Evolutionary conservation across 2,797 vertebrate genomes (phyloP).

Genomic region (Stomatorhinus walkeri): DNA sequence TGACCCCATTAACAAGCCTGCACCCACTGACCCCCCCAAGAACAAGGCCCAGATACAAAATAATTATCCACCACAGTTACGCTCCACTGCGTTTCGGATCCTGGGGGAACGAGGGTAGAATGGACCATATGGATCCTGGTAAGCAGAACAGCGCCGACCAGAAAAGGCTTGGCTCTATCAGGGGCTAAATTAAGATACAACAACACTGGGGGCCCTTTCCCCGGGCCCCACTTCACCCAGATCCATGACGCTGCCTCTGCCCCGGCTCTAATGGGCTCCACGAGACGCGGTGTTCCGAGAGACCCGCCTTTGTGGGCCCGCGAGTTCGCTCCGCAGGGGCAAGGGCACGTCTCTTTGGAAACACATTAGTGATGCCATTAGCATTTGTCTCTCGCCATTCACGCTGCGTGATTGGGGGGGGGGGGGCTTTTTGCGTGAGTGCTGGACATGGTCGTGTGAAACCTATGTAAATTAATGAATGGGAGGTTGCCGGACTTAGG

Average conservation of each 20-base stretch:
- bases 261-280: background rate
- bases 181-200: background rate
- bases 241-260: background rate
- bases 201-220: background rate
- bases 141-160: background rate
- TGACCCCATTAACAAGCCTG: background rate
- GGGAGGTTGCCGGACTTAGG: background rate
- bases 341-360: background rate
- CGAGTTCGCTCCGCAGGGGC: background rate
- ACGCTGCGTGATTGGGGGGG: background rate
- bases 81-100: background rate
- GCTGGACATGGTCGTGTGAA: background rate
- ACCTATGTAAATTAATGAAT: slow-evolving; percentile 1
- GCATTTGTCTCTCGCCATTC: background rate
- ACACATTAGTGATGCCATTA: slow-evolving; percentile 17
- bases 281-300: background rate
- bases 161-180: background rate
- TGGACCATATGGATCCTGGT: background rate
- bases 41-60: background rate
- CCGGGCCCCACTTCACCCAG: background rate
- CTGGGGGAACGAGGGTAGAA: background rate
- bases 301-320: background rate
- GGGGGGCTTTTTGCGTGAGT: background rate
- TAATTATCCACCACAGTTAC: background rate
- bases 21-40: background rate